Evolutionary conservation across 2,113 vertebrate species (phyloP), one percentile per base, ranked within the genome.

Genomic region (Lanius ludovicianus): DNA sequence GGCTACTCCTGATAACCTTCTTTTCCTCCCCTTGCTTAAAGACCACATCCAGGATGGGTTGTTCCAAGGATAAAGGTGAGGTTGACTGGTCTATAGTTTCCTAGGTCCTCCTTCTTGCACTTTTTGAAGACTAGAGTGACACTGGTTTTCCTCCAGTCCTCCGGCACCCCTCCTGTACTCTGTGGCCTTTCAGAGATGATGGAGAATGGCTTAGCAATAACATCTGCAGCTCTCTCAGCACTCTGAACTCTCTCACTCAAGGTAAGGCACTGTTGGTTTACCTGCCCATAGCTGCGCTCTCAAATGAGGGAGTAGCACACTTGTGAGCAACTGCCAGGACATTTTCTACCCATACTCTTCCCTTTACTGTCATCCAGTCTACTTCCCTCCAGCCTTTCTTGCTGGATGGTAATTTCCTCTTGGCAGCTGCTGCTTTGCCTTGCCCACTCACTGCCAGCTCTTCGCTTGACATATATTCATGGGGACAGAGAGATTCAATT

Each of bases 211-310:
- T 67, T 52, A 67, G 23, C 33, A 81, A 7, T n/a, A 74, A 46
- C 15, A 52, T 14, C 9, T 33, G 19, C 49, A 86, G 11, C 25
- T 49, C n/a, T 8, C 18, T 46, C 25, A n/a, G 27, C 17, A 53
- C 33, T 47, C 64, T 24, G 31, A 68, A 42, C 8, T 5, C 30
- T 44, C 44, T 41, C 28, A 18, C 15, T 15, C 24, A 41, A 42
- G 7, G 47, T 25, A 25, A 24, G 47, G 49, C 49, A 25, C 7
- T 6, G n/a, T 28, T 6, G 4, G 16, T 49, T 65, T 74, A 31
- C 78, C 52, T 23, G 33, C 31, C 52, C 25, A 4, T 5, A 23
- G 39, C 35, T 63, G 23, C 0, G 0, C 39, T 57, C 30, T 37
- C 8, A 19, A 31, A 13, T 39, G 35, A 15, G 17, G 41, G 15